Percentiles rank a stretch among this genome's conserved stretches.
These are phyloP conservation scores for Formicarius rufipectus DNA, from an alignment of 2,113 vertebrate species.

Conservation along the genomic window DNA sequence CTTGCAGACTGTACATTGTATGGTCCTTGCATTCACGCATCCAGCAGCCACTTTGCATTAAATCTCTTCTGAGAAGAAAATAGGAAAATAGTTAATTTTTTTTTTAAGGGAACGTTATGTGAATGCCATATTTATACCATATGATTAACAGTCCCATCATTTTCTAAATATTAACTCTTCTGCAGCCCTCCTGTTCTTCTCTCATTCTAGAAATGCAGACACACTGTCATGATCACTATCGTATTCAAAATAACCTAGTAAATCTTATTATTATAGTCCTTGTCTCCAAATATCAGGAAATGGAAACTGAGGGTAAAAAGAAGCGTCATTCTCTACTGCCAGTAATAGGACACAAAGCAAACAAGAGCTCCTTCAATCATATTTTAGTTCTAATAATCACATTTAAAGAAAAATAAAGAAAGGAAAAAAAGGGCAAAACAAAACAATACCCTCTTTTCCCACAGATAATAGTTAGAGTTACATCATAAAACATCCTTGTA, in stretches of 20 bases:
- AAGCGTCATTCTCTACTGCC: background rate
- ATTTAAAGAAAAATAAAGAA: background rate
- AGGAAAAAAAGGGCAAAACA: background rate
- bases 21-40: background rate
- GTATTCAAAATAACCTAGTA: background rate
- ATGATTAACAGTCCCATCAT: background rate
- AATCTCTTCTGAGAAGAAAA: slow-evolving; percentile 6
- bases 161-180: background rate
- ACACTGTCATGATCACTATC: background rate
- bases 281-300: background rate
- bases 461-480: slow-evolving; percentile 44
- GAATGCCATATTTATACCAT: background rate
- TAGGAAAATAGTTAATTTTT: background rate
- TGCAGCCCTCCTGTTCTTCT: background rate
- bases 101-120: background rate
- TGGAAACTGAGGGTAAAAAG: background rate
- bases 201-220: background rate
- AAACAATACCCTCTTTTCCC: background rate
- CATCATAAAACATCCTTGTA: slow-evolving; percentile 66
- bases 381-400: slow-evolving; percentile 45
- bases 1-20: background rate
- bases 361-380: background rate
- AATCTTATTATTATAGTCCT: background rate
- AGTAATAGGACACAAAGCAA: slow-evolving; percentile 15
- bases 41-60: slow-evolving; percentile 23